A percentile compares a stretch with the other conserved stretches of the same genome.
Evolutionary conservation across 2,797 vertebrate genomes (phyloP).

Genomic region (Enteromius radiatus): DNA sequence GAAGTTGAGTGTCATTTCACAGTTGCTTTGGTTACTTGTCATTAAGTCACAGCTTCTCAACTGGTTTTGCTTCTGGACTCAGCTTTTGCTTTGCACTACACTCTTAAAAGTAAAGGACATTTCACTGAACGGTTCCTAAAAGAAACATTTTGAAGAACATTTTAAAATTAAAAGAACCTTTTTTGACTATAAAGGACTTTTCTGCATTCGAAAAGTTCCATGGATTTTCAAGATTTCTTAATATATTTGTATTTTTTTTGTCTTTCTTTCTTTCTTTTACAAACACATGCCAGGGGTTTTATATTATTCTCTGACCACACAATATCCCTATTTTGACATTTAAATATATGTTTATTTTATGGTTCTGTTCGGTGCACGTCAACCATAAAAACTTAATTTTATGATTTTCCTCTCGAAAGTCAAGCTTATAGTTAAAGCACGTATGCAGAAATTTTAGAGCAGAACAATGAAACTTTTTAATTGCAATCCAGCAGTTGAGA

Average conservation of each 20-base stretch:
- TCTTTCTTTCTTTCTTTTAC: not conserved
- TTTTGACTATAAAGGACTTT: too few relatives aligned
- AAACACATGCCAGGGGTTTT: not conserved
- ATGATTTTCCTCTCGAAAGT: not conserved
- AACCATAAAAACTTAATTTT: not conserved
- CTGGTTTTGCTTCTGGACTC: not conserved
- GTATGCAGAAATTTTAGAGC: not conserved
- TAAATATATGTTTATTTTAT: not conserved
- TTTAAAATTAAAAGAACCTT: too few relatives aligned
- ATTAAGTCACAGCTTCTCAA: not conserved
- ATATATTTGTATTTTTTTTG: not conserved
- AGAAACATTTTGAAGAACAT: too few relatives aligned
- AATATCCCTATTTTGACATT: not conserved
- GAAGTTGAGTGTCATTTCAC: conserved; percentile 11
- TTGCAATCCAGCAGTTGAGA: not conserved
- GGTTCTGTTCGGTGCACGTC: not conserved
- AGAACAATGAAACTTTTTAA: not conserved
- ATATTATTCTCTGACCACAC: not conserved
- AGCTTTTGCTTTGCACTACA: not conserved
- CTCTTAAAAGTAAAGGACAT: too few relatives aligned
- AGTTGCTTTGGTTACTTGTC: conserved; percentile 1
- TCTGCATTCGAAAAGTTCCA: too few relatives aligned
- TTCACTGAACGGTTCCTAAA: too few relatives aligned
- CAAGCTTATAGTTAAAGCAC: not conserved
- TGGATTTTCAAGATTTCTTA: too few relatives aligned